These are phyloP conservation scores for Megalurothrips usitatus DNA, from an alignment of 2,888 invertebrate genomes.

Conservation along the genomic window DNA sequence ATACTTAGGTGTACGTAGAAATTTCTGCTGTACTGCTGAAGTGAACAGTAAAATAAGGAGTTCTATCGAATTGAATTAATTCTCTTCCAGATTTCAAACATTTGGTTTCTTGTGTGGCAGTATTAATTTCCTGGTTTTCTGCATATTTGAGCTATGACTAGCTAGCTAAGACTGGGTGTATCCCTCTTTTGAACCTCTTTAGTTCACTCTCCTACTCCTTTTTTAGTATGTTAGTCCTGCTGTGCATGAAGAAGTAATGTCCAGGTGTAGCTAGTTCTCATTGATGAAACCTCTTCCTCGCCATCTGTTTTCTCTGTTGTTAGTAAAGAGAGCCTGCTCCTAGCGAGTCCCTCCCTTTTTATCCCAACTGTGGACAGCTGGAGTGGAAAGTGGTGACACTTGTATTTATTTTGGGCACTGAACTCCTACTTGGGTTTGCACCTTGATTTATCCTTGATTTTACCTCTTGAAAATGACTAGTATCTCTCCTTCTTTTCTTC, in stretches of 20 bases:
- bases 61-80: not conserved
- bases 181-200: not conserved
- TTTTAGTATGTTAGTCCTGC: no score
- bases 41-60: constrained; percentile 5
- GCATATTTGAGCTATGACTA: not conserved
- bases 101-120: not conserved
- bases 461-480: not conserved
- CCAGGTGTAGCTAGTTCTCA: no score
- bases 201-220: no score
- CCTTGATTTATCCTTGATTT: not conserved
- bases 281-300: no score
- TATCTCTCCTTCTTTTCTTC: no score
- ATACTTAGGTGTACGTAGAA: no score
- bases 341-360: not conserved
- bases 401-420: not conserved
- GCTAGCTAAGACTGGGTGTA: not conserved
- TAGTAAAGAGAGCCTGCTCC: not conserved
- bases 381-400: not conserved
- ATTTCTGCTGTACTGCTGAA: not conserved
- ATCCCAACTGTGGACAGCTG: not conserved
- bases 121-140: not conserved
- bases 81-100: not conserved
- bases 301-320: no score
- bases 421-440: not conserved
- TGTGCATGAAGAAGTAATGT: no score